Base-by-base conservation (phyloP, 2,113 vertebrate species). In the Ageneiosus marmoratus region DNA sequence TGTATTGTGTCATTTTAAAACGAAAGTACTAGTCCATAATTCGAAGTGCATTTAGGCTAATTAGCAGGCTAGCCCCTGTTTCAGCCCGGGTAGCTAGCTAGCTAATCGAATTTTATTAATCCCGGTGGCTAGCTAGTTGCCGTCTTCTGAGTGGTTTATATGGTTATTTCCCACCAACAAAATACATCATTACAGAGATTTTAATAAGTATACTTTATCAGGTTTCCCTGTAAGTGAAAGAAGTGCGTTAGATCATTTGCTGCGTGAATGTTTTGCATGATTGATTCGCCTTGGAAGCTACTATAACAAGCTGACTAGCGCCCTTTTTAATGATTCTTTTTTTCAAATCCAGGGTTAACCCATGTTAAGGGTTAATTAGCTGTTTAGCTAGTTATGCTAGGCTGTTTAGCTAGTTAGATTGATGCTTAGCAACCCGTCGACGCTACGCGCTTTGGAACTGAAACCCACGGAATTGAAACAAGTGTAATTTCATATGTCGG, bases 91-190 rank as follows among this genome's bases (percentile, higher is more conserved):
- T 65, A 16, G 58, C 60, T 32, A 53, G 74, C 41, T 69, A 62
- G 20, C 50, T 76, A 87, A 44, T 72, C 13, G 29, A 75, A 24
- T 70, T 72, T 53, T 56, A 78, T 82, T 77, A 72, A 77, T 72
- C 72, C 24, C 13, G 41, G 1, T 65, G 32, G 9, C 72, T 24
- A 11, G 18, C 41, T 1, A 9, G 29, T n/a, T n/a, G n/a, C n/a
- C n/a, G n/a, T n/a, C n/a, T n/a, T n/a, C n/a, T n/a, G n/a, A n/a
- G n/a, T n/a, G n/a, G n/a, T n/a, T n/a, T n/a, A n/a, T n/a, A n/a
- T n/a, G n/a, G n/a, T n/a, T n/a, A n/a, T n/a, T n/a, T n/a, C n/a
- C n/a, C n/a, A n/a, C n/a, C n/a, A n/a, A n/a, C n/a, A n/a, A n/a
- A n/a, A n/a, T n/a, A n/a, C n/a, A n/a, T n/a, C n/a, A n/a, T n/a